phyloP scores from a whole-genome alignment of 2,113 vertebrate species.

The Ascaphus truei region DNA sequence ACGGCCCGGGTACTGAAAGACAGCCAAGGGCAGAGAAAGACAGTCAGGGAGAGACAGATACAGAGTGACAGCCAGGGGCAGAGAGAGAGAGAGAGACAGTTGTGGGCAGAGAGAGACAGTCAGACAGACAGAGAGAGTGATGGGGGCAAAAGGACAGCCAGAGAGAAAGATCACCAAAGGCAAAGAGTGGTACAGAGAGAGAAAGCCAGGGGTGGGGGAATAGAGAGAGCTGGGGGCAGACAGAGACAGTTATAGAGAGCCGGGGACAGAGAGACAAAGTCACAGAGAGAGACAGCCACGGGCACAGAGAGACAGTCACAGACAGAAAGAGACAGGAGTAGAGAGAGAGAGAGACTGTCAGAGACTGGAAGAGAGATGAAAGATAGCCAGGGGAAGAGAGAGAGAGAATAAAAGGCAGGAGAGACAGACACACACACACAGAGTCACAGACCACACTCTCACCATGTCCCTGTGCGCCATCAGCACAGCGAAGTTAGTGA shows the following conservation, averaged over 20 bases:
- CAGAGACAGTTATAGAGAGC: too few species aligned
- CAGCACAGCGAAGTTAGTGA: conserved; percentile 91
- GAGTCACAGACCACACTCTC: conserved; percentile 39
- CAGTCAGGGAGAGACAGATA: conserved; percentile 46
- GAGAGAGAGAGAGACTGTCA: too few species aligned
- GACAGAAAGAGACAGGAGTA: conserved; percentile 57
- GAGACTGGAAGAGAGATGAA: conserved; percentile 62
- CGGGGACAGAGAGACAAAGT: conserved; percentile 77
- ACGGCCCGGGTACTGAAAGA: conserved; percentile 72
- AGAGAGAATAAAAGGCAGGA: too few species aligned
- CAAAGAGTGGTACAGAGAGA: too few species aligned
- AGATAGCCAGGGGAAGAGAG: not conserved
- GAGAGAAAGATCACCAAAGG: too few species aligned
- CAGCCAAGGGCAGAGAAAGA: conserved; percentile 15
- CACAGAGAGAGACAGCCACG: not conserved
- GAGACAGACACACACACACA: conserved; percentile 55
- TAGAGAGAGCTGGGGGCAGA: not conserved
- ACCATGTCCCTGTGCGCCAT: conserved; percentile 85
- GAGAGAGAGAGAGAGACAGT: not conserved
- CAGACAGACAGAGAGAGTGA: not conserved
- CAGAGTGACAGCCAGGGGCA: conserved; percentile 68
- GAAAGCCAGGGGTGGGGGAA: conserved; percentile 51
- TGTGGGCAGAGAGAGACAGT: not conserved
- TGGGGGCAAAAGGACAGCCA: not conserved
- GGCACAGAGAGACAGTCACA: not conserved